Conservation (phyloP, 2,113 vertebrate species). For the Plestiodon gilberti region DNA sequence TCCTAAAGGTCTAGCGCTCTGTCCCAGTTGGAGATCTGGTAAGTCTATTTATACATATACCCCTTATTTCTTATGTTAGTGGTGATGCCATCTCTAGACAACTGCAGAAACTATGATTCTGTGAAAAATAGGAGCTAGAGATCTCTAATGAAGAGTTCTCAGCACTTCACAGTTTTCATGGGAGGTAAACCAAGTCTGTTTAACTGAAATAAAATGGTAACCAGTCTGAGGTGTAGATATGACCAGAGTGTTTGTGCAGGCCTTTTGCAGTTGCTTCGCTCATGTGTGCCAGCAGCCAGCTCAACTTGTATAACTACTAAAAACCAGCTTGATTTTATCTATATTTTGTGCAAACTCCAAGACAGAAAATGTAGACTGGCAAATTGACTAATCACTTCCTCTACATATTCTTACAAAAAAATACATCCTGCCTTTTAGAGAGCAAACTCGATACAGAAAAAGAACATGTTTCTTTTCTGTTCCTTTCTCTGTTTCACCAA, state of each 20-base stretch:
- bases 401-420: not conserved
- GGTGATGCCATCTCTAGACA: not conserved
- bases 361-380: not conserved
- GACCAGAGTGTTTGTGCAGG: not conserved
- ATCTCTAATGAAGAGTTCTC: not conserved
- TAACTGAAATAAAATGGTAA: not conserved
- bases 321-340: not conserved
- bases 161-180: not conserved
- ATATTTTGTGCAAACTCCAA: not conserved
- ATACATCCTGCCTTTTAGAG: conserved; percentile 60
- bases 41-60: no score
- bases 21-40: no score
- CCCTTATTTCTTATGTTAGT: no score
- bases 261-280: not conserved
- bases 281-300: not conserved
- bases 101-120: not conserved
- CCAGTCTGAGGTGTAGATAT: not conserved
- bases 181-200: not conserved
- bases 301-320: not conserved
- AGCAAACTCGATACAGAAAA: not conserved
- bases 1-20: no score
- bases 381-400: conserved; percentile 34
- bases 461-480: not conserved
- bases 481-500: not conserved
- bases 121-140: not conserved